Evolutionary conservation across 2,797 vertebrate genomes (phyloP).

Genomic region (Pseudotriccus pelzelni): DNA sequence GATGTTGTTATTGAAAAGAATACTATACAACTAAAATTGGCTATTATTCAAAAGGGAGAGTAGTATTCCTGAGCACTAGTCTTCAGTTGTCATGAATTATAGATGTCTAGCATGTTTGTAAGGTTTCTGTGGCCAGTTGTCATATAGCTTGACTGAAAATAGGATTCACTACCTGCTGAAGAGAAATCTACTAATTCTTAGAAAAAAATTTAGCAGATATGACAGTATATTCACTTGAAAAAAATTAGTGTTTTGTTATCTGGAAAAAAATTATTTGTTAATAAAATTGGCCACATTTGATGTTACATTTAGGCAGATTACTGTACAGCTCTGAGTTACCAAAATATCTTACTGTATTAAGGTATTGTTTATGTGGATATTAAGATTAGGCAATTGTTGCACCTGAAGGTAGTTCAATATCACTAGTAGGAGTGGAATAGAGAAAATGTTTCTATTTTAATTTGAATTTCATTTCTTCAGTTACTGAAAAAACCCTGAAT

Average conservation of each 20-base stretch:
- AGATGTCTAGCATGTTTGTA: background rate
- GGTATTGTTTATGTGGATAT: background rate
- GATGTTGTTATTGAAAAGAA: constrained; percentile 23
- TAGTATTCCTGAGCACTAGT: background rate
- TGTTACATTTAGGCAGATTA: background rate
- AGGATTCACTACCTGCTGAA: background rate
- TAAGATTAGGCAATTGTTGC: background rate
- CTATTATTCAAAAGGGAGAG: constrained; percentile 33
- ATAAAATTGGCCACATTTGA: background rate
- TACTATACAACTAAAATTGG: constrained; percentile 42
- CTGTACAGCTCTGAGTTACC: background rate
- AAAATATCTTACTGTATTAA: background rate
- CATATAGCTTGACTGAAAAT: background rate
- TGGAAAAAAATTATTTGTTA: background rate
- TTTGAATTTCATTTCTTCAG: background rate
- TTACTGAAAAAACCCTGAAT: background rate
- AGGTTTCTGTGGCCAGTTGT: background rate
- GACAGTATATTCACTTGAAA: background rate
- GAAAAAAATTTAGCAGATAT: background rate
- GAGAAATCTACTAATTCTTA: background rate
- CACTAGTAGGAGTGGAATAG: background rate
- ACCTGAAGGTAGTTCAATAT: background rate
- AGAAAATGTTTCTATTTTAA: background rate
- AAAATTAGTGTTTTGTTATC: background rate
- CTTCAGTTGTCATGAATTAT: constrained; percentile 22